Conservation (phyloP, 2,888 invertebrate species). For the Peribatodes rhomboidaria region DNA sequence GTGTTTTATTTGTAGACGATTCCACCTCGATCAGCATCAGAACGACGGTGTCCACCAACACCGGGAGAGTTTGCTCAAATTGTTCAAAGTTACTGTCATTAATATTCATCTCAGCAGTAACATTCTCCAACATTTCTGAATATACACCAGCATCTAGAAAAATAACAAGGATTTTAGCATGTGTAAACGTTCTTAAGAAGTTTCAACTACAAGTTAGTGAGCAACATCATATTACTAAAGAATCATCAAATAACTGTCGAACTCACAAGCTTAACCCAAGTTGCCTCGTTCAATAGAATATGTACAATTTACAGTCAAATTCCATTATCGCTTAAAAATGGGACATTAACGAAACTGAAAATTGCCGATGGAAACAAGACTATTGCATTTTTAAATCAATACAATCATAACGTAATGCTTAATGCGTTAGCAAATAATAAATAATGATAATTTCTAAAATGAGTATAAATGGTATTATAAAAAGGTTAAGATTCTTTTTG, state of each 20-base stretch:
- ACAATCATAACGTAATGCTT: no score
- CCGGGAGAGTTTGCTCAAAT: conserved; percentile 51
- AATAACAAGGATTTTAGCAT: conserved; percentile 6
- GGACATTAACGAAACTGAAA: conserved; percentile 35
- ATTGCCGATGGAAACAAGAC: conserved; percentile 56
- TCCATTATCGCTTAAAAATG: conserved; percentile 53
- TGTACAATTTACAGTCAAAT: conserved; percentile 50
- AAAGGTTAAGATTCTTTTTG: no score
- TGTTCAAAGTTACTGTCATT: conserved; percentile 46
- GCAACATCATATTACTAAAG: conserved; percentile 81
- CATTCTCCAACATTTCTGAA: conserved; percentile 39
- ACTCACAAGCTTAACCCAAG: conserved; percentile 68
- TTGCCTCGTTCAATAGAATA: conserved; percentile 60
- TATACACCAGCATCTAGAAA: conserved; percentile 16
- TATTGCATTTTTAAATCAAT: conserved; percentile 50
- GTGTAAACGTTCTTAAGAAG: neutral
- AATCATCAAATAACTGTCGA: conserved; percentile 68
- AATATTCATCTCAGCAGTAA: conserved; percentile 50
- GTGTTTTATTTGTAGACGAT: conserved; percentile 39
- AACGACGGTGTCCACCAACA: conserved; percentile 56
- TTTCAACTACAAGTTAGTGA: conserved; percentile 19
- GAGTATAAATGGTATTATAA: no score
- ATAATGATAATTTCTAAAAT: neutral
- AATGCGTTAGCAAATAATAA: no score
- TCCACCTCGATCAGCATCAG: conserved; percentile 51